Evolutionary conservation across 2,113 vertebrate species (phyloP).

Genomic region (Steatornis caripensis): DNA sequence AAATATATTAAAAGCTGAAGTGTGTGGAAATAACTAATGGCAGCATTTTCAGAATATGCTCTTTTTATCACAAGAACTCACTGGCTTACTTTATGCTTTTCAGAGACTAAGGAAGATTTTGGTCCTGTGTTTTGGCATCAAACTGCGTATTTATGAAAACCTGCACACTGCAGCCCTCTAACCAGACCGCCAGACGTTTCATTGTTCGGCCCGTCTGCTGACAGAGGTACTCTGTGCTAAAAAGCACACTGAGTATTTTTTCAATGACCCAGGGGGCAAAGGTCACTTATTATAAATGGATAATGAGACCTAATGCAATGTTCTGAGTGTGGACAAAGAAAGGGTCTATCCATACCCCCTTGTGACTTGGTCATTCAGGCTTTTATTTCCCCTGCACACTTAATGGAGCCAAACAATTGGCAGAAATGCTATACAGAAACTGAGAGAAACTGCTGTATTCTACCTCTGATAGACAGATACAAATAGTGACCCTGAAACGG

Average conservation of each 20-base stretch:
- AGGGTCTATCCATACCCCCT: constrained; percentile 80
- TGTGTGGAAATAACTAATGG: neutral
- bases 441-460: constrained; percentile 74
- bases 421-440: constrained; percentile 82
- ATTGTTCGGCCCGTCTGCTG: constrained; percentile 73
- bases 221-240: constrained; percentile 79
- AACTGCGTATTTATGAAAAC: constrained; percentile 55
- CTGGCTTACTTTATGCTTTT: neutral
- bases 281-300: constrained; percentile 86
- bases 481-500: constrained; percentile 77
- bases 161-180: constrained; percentile 34
- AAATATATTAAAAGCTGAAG: neutral
- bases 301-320: constrained; percentile 86
- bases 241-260: constrained; percentile 77
- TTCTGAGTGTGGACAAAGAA: constrained; percentile 79
- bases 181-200: constrained; percentile 62
- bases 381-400: constrained; percentile 81
- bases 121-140: constrained; percentile 45
- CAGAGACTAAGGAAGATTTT: constrained; percentile 25
- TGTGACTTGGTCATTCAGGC: constrained; percentile 82
- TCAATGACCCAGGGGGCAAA: constrained; percentile 78
- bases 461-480: constrained; percentile 75
- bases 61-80: neutral
- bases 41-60: neutral
- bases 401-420: constrained; percentile 86